Conservation (phyloP, 2,113 vertebrate genomes). For the Caloenas nicobarica region DNA sequence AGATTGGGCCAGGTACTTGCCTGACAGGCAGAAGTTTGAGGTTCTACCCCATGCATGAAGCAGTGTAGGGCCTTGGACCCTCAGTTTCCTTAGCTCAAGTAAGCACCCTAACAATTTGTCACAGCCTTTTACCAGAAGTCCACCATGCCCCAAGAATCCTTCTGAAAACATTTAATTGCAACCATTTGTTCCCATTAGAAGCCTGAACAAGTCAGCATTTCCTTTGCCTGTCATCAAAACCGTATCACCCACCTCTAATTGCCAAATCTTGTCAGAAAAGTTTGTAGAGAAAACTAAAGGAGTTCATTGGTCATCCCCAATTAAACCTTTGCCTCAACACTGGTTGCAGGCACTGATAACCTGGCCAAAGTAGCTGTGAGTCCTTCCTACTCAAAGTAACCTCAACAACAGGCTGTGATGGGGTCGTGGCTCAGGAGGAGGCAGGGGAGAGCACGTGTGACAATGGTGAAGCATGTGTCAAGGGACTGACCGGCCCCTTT, state of each 20-base stretch:
- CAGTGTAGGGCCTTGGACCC: background rate
- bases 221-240: background rate
- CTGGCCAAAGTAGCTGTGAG: background rate
- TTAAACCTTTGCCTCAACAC: background rate
- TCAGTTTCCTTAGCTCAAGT: background rate
- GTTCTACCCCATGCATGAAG: background rate
- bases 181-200: background rate
- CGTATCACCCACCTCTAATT: background rate
- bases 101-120: background rate
- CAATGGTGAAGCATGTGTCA: background rate
- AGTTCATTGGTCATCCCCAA: background rate
- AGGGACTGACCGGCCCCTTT: background rate
- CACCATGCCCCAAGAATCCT: background rate
- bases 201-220: conserved; percentile 3
- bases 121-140: background rate
- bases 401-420: background rate
- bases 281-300: background rate
- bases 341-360: background rate
- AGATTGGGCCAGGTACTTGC: background rate
- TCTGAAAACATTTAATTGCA: conserved; percentile 1
- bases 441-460: background rate
- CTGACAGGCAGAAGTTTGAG: background rate
- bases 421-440: background rate
- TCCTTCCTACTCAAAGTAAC: background rate
- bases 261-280: background rate